These are phyloP conservation scores for Pandemis heparana DNA, from an alignment of 2,888 invertebrate genomes.

Conservation along the genomic window DNA sequence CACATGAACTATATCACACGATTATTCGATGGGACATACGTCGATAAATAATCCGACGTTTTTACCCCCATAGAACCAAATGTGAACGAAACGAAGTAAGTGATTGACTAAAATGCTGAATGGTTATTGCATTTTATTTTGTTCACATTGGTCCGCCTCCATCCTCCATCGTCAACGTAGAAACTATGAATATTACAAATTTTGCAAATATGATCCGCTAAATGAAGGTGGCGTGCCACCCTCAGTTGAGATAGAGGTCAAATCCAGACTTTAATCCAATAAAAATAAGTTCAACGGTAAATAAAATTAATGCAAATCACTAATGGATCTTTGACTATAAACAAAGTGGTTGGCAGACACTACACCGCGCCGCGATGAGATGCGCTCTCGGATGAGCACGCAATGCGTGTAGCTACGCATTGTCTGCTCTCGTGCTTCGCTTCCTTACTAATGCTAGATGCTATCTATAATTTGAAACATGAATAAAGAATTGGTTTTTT, in stretches of 20 bases:
- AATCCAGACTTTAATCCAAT: neutral
- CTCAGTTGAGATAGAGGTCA: neutral
- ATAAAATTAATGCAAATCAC: constrained; percentile 1
- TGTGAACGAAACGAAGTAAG: too few relatives aligned
- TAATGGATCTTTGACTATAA: constrained; percentile 13
- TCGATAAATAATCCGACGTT: too few relatives aligned
- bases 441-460: constrained; percentile 67
- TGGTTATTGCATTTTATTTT: too few relatives aligned
- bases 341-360: neutral
- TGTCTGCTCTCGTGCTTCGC: constrained; percentile 63
- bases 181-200: too few relatives aligned
- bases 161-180: too few relatives aligned
- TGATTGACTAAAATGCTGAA: too few relatives aligned
- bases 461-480: constrained; percentile 52
- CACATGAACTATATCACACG: too few relatives aligned
- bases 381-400: constrained; percentile 62
- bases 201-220: too few relatives aligned
- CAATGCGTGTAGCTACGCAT: constrained; percentile 58
- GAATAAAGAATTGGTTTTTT: neutral
- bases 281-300: neutral
- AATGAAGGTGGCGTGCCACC: too few relatives aligned
- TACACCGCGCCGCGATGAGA: constrained; percentile 10
- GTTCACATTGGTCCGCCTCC: too few relatives aligned
- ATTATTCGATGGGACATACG: too few relatives aligned
- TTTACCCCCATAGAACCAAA: too few relatives aligned